Evolutionary conservation across 2,113 vertebrate species (phyloP), one percentile per base, ranked within the genome.

Genomic region (Cisticola juncidis): DNA sequence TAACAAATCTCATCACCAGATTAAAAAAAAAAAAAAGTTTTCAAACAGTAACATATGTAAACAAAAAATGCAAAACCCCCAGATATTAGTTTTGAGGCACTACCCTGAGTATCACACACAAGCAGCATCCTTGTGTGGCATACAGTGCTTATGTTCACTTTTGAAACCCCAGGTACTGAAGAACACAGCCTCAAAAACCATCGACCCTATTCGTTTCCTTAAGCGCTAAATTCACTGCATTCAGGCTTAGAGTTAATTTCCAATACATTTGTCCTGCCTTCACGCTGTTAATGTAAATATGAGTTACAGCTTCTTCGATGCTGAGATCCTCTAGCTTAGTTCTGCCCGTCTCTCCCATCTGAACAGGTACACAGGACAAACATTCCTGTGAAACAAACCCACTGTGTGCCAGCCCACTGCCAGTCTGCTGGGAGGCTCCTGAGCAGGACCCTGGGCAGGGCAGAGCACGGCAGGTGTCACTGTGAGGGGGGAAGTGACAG

Each of bases 401-500:
- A 20, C 22, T 26, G 9, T 9, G 3, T 4, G 1, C 5, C 12
- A 40, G 24, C 8, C 22, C 8, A 33, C 14, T 4, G 44, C 35
- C 60, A 88, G 50, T 40, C 19, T 47, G 44, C 47, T 53, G 26
- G 20, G 72, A 83, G 76, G 58, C 35, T 94, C 76, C 31, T 73
- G 78, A 78, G 57, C 65, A 57, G 83, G 18, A 71, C 35, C 38
- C 35, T 6, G 38, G 38, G 7, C 29, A 36, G 65, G 64, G 71
- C 58, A 77, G 78, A 70, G 15, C 64, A 71, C 1, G 19, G 35
- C 91, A 33, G 60, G 62, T 57, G 60, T 69, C 45, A 31, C 29
- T 78, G 71, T 61, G 61, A 91, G 57, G n/a, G 20, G 64, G 68
- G 57, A 95, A 74, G 65, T 66, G 93, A 83, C 94, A 95, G 96